Evolutionary conservation across 2,113 vertebrate species (phyloP), one percentile per base, ranked within the genome.

Genomic region (Eurypyga helias): DNA sequence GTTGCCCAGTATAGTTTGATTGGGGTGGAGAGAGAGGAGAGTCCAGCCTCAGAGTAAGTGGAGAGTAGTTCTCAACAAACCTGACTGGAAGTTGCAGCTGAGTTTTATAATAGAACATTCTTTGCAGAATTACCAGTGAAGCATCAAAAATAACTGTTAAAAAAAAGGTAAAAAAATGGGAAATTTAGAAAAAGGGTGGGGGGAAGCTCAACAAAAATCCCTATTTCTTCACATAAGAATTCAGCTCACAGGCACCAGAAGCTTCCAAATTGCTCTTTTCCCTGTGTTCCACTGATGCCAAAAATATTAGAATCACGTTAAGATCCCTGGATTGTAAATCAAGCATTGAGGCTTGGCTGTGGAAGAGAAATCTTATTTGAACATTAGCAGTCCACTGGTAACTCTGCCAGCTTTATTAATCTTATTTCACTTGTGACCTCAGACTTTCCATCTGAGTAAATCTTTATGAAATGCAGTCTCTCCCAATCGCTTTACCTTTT

Each of bases 371-470:
- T 95, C 83, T 90, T 90, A 46, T 91, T 95, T 96, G 93, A 95
- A 96, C n/a, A 19, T 90, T 91, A 96, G 60, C 76, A 75, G 91
- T 93, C 78, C 72, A 85, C 80, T 92, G 54, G 69, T 83, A 91
- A 84, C 84, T 86, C 90, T 92, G 87, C 96, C 90, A 96, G 83
- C 48, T 52, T 97, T 96, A 89, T 90, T 98, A 90, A 97, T 97
- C 98, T 95, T 93, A 96, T 96, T 98, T 97, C 90, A 95, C 90
- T 96, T 87, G 61, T 97, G 94, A 97, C 97, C 96, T 97, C 95
- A 97, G 94, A 97, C 80, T 97, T 97, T 96, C 89, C 93, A 84
- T 97, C 77, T 84, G 89, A 93, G 88, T 97, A 97, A 97, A 93
- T 97, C 81, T 90, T 94, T 86, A 88, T 96, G 91, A 96, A 96